Evolutionary conservation across 2,113 vertebrate genomes (phyloP).

Genomic region (Neoarius graeffei): DNA sequence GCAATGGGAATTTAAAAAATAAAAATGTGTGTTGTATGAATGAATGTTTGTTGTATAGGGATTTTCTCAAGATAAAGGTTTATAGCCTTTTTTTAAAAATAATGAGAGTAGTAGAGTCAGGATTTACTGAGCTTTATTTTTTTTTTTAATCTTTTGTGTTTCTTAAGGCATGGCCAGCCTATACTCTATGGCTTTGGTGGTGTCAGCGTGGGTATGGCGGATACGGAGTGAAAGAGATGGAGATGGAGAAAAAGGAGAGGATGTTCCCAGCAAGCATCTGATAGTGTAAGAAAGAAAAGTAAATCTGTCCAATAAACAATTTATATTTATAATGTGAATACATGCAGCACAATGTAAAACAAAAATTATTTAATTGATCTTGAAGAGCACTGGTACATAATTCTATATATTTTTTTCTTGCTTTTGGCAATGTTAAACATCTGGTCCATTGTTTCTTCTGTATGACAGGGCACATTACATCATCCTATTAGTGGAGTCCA

Average conservation of each 20-base stretch:
- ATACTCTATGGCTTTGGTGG: conserved; percentile 77
- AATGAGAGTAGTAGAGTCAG: neutral
- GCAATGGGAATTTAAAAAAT: neutral
- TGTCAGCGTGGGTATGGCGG: conserved; percentile 76
- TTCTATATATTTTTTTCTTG: neutral
- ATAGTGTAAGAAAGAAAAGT: conserved; percentile 68
- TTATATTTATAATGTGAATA: neutral
- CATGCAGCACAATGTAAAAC: neutral
- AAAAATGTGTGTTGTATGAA: neutral
- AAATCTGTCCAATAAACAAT: too few relatives aligned
- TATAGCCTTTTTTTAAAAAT: neutral
- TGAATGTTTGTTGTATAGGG: neutral
- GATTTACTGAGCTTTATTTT: neutral
- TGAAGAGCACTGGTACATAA: neutral
- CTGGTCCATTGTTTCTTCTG: neutral
- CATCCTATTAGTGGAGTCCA: conserved; percentile 79
- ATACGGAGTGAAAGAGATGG: conserved; percentile 64
- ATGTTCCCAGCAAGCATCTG: conserved; percentile 69
- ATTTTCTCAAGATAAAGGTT: neutral
- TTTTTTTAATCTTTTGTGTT: neutral
- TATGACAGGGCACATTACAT: conserved; percentile 78
- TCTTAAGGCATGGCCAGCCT: conserved; percentile 76
- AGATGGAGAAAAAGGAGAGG: conserved; percentile 61
- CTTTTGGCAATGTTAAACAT: neutral
- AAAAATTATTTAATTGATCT: neutral